Evolutionary conservation across 2,888 invertebrate species (phyloP).

Genomic region (Dicyrtoma fusca): DNA sequence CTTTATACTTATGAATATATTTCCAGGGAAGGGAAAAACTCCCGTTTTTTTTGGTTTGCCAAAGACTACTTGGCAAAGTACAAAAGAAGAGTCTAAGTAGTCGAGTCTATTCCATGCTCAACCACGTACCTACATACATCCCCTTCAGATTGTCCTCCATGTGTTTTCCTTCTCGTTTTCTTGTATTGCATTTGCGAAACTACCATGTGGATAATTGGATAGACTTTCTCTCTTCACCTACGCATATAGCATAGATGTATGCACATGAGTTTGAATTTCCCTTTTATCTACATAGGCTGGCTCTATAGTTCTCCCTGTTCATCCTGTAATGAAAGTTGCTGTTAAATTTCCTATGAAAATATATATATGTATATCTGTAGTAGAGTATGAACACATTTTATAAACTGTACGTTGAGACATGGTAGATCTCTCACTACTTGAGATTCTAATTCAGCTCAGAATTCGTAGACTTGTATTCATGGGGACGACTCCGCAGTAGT

Average conservation of each 20-base stretch:
- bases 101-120: no score
- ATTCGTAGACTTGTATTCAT: slow-evolving; percentile 24
- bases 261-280: not conserved
- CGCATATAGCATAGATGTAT: no score
- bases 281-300: not conserved
- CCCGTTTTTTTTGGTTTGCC: no score
- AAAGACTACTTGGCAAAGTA: no score
- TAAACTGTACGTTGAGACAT: not conserved
- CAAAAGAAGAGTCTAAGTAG: no score
- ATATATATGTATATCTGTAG: no score
- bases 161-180: not conserved
- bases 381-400: not conserved
- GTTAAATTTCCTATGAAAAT: no score
- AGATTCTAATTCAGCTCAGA: slow-evolving; percentile 15
- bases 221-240: not conserved
- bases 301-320: not conserved
- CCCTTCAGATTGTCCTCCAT: slow-evolving; percentile 1
- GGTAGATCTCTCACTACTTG: not conserved
- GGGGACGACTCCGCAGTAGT: slow-evolving; percentile 9
- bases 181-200: slow-evolving; percentile 3
- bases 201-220: not conserved
- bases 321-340: no score
- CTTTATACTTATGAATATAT: no score
- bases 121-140: not conserved
- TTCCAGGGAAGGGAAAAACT: no score